Base-by-base conservation (phyloP, 2,113 vertebrate species). In the Corythornis vintsioides region DNA sequence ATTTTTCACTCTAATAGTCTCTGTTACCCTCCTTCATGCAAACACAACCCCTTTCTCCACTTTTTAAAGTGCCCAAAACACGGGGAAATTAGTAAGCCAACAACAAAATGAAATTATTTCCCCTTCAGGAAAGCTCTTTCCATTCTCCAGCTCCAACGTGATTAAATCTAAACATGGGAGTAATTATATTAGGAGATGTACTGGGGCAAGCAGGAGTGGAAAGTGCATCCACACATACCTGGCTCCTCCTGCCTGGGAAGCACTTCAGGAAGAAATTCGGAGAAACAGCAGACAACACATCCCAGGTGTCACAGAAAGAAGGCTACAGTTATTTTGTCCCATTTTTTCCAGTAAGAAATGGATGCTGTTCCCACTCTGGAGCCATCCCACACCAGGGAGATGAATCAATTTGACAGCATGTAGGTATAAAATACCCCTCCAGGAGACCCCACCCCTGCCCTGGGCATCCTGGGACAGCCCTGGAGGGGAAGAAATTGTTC, bases 1-100 rank as follows among this genome's bases (percentile, higher is more conserved):
- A 57, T 89, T 94, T 94, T 90, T 87, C 53, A 29, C 50, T 83
- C 21, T 35, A 80, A 89, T 50, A 26, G 6, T 47, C 60, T 55
- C 52, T 65, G n/a, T 69, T 86, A 56, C 73, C 45, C 0, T 1
- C 28, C 43, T 74, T 64, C 69, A 15, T 10, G 17, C 52, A 81
- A 67, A 83, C 55, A 91, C 52, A 71, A 31, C 21, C 43, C 15
- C 33, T 31, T 74, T 76, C 61, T 40, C 35, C 29, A 47, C 55
- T 72, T 66, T 74, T 63, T 14, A 7, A 91, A 80, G 43, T 59
- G 45, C 47, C 74, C 55, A 15, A 52, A 92, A 87, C 10, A 1
- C 20, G 35, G 13, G 12, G 35, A 94, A 95, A 92, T 70, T 4
- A 33, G 45, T 11, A 74, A 75, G 61, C 15, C 42, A 71, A 22